Evolutionary conservation across 2,888 invertebrate species (phyloP).

Genomic region (Geotrupes spiniger): DNA sequence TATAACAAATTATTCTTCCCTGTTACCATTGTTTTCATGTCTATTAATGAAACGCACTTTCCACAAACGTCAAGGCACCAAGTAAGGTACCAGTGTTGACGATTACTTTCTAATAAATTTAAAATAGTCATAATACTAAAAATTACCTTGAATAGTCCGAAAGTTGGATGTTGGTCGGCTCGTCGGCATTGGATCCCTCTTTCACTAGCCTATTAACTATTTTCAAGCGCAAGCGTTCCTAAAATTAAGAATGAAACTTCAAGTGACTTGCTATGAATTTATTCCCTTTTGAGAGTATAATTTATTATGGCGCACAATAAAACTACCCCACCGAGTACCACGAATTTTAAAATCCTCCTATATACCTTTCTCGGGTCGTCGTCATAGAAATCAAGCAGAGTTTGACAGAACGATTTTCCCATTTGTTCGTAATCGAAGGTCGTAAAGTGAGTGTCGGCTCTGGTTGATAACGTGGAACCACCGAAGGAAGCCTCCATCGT

Average conservation of each 20-base stretch:
- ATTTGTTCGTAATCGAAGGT: conserved; percentile 76
- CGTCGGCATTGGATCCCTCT: conserved; percentile 85
- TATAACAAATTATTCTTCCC: too few relatives aligned
- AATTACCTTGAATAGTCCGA: conserved; percentile 88
- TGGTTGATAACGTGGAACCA: conserved; percentile 79
- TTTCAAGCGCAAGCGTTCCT: conserved; percentile 76
- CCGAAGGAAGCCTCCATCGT: conserved; percentile 95
- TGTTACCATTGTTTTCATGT: too few relatives aligned
- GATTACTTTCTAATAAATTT: too few relatives aligned
- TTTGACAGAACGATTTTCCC: conserved; percentile 89
- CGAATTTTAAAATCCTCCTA: conserved; percentile 7
- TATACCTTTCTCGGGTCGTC: conserved; percentile 76
- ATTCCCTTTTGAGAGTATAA: conserved; percentile 11
- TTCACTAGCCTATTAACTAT: conserved; percentile 75
- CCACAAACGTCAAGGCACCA: too few relatives aligned
- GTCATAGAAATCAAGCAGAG: conserved; percentile 86
- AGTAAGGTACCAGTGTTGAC: too few relatives aligned
- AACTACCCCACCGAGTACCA: conserved; percentile 7
- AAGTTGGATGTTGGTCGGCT: conserved; percentile 79
- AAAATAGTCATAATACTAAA: too few relatives aligned
- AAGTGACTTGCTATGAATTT: background rate
- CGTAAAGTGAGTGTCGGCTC: conserved; percentile 81
- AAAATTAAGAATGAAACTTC: conserved; percentile 36
- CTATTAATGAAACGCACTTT: too few relatives aligned
- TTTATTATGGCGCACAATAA: conserved; percentile 7